Evolutionary conservation across 2,113 vertebrate species (phyloP).

Genomic region (Pterocles burchelli): DNA sequence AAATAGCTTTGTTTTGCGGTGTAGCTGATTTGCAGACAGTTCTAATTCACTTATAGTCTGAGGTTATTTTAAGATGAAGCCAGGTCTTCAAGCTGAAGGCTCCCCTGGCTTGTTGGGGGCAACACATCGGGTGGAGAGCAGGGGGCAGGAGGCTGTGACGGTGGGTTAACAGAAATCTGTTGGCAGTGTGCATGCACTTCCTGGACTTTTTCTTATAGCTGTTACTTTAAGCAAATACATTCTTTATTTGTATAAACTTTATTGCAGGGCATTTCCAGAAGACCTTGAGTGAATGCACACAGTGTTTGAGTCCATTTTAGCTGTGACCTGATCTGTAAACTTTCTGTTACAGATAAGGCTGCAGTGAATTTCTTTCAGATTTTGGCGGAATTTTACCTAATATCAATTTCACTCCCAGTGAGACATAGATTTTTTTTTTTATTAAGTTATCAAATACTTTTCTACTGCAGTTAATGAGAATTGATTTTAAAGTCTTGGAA

Average conservation of each 20-base stretch:
- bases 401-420: background rate
- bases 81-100: background rate
- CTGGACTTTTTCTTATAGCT: background rate
- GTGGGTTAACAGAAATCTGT: background rate
- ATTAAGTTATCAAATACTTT: background rate
- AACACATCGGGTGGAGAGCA: background rate
- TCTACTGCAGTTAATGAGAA: background rate
- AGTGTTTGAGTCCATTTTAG: constrained; percentile 31
- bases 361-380: background rate
- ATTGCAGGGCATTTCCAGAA: constrained; percentile 36
- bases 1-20: background rate
- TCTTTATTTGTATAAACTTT: constrained; percentile 35
- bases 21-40: background rate
- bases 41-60: background rate
- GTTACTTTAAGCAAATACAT: constrained; percentile 46
- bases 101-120: background rate
- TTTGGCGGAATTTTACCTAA: constrained; percentile 12
- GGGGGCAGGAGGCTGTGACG: background rate
- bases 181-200: background rate
- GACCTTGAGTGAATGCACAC: constrained; percentile 32
- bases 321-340: constrained; percentile 37
- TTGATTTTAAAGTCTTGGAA: constrained; percentile 8
- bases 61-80: background rate
- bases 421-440: background rate
- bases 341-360: constrained; percentile 19